Percentiles rank a stretch among this genome's conserved stretches.
These are phyloP conservation scores for Galemys pyrenaicus DNA, from an alignment of 2,113 vertebrate genomes.

Conservation along the genomic window DNA sequence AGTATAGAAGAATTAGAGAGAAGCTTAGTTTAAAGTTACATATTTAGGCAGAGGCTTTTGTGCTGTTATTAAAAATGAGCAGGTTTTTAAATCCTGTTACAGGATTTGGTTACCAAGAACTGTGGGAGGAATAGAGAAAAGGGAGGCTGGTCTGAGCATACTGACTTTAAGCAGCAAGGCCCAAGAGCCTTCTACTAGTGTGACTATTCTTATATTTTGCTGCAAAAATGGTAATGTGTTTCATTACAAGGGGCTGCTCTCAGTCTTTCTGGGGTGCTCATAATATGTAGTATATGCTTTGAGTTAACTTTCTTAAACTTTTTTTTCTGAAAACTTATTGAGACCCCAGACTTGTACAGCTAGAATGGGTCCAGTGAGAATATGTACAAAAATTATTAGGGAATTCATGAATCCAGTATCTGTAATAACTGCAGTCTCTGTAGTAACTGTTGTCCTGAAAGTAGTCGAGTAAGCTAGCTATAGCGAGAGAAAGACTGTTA, in stretches of 20 bases:
- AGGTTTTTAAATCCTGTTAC: neutral
- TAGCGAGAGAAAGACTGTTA: constrained; percentile 7
- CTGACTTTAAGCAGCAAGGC: neutral
- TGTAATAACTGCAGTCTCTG: neutral
- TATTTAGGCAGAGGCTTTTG: neutral
- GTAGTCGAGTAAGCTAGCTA: constrained; percentile 17
- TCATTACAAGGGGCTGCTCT: neutral
- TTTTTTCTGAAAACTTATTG: neutral
- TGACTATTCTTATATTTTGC: neutral
- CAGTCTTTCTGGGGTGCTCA: neutral
- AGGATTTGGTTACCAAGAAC: neutral
- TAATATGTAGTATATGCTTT: neutral
- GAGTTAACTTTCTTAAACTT: constrained; percentile 1
- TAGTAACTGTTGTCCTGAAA: constrained; percentile 3
- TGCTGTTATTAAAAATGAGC: neutral
- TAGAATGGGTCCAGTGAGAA: constrained; percentile 1
- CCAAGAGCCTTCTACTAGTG: neutral
- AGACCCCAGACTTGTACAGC: neutral
- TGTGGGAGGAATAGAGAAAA: neutral
- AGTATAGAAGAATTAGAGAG: neutral
- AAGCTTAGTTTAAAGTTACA: neutral
- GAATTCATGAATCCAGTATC: constrained; percentile 1
- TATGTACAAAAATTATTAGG: constrained; percentile 4
- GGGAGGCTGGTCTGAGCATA: neutral
- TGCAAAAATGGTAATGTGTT: neutral